Evolutionary conservation across 30 jellyfish, hydroid and myxozoan genomes (phyloP).

Genomic region (Aurelia aurita): DNA sequence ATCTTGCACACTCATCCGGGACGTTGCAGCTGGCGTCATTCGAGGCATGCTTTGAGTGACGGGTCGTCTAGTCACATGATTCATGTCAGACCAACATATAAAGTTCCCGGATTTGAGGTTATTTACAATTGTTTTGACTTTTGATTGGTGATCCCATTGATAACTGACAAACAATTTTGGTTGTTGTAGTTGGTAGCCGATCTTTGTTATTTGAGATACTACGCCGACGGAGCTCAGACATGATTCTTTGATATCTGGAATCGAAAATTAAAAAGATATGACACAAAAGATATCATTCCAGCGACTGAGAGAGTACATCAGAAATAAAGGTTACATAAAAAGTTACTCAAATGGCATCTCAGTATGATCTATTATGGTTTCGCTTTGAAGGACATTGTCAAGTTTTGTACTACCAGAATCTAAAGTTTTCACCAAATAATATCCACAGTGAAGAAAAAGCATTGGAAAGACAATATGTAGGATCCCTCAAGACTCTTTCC

Average conservation of each 20-base stretch:
- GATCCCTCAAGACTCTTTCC: too few relatives aligned
- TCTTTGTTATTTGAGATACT: not conserved
- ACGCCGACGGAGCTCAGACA: not conserved
- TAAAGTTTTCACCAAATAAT: too few relatives aligned
- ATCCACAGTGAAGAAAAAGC: too few relatives aligned
- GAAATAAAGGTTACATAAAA: too few relatives aligned
- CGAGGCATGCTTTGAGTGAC: slow-evolving; percentile 66
- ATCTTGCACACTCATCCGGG: slow-evolving; percentile 45
- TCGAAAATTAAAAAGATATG: not conserved
- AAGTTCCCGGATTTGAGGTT: slow-evolving; percentile 17
- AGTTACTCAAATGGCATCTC: too few relatives aligned
- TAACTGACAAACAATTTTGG: slow-evolving; percentile 55
- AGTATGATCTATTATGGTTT: too few relatives aligned
- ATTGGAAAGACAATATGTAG: too few relatives aligned
- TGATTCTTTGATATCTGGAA: not conserved
- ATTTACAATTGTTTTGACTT: slow-evolving; percentile 20
- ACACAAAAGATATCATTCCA: too few relatives aligned
- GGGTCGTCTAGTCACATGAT: slow-evolving; percentile 63
- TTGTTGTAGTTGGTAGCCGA: not conserved
- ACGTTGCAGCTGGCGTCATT: slow-evolving; percentile 45
- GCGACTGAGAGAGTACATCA: too few relatives aligned
- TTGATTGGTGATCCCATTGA: slow-evolving; percentile 73
- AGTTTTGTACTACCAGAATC: too few relatives aligned
- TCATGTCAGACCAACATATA: slow-evolving; percentile 69
- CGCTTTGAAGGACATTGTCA: too few relatives aligned